Conservation (phyloP, 2,888 invertebrate genomes). For the Piscicola geometra region DNA sequence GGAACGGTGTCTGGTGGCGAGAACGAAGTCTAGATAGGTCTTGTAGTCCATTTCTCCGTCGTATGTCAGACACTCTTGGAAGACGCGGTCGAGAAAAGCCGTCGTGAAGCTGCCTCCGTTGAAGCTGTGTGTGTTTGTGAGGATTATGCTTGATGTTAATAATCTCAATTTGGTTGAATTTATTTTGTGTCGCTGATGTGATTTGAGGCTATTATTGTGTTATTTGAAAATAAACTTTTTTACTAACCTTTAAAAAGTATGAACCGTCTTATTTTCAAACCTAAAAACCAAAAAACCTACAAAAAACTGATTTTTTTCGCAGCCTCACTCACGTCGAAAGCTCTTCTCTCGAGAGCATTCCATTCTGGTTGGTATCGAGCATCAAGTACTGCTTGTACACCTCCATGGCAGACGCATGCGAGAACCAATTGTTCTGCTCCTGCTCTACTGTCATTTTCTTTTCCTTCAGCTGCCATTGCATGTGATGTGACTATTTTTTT, state of each 20-base stretch:
- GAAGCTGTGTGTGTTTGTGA: slow-evolving; percentile 61
- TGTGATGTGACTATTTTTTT: too few relatives aligned
- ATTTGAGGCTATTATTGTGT: too few relatives aligned
- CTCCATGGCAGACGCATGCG: slow-evolving; percentile 64
- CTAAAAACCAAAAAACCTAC: too few relatives aligned
- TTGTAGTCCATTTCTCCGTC: slow-evolving; percentile 78
- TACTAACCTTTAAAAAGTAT: too few relatives aligned
- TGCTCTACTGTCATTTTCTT: slow-evolving; percentile 76
- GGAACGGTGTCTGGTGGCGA: slow-evolving; percentile 83
- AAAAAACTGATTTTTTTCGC: too few relatives aligned
- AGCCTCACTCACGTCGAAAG: slow-evolving; percentile 67
- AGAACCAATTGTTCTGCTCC: slow-evolving; percentile 66
- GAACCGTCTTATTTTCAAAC: not conserved
- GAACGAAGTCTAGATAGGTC: slow-evolving; percentile 86
- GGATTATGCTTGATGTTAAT: not conserved
- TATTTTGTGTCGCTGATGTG: not conserved
- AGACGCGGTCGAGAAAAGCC: slow-evolving; percentile 84
- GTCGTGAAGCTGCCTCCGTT: slow-evolving; percentile 85
- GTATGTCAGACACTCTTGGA: slow-evolving; percentile 90
- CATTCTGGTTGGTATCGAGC: slow-evolving; percentile 84
- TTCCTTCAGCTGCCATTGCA: slow-evolving; percentile 68
- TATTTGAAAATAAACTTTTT: too few relatives aligned
- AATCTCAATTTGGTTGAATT: not conserved
- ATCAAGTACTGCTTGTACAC: slow-evolving; percentile 91
- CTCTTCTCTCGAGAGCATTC: slow-evolving; percentile 87